Evolutionary conservation across 2,888 invertebrate genomes (phyloP), one percentile per base, ranked within the genome.

Genomic region (Seira sanloemensis): DNA sequence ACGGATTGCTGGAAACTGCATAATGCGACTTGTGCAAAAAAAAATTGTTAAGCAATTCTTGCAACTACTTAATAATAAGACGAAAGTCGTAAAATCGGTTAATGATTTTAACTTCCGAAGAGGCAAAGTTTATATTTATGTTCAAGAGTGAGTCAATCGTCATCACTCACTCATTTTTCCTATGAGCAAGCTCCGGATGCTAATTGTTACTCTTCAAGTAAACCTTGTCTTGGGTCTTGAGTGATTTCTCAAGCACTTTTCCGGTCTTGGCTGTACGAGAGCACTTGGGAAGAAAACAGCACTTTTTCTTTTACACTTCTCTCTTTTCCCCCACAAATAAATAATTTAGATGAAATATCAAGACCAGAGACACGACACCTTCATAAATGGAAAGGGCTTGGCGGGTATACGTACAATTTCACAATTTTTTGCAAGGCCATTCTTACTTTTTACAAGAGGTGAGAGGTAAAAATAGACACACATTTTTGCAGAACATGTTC

Each of bases 301-400:
- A 50, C 58, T 25, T 73, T 54, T 24, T 62, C 19, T n/a, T n/a
- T 25, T 46, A 69, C 62, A 62, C 27, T 58, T 50, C 58, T 4
- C 27, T 26, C 65, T 21, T 24, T n/a, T n/a, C n/a, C 19, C 54
- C 58, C 24, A 58, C 7, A 78, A 78, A 78, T 69, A 78, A 78
- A 78, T 78, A 72, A 66, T 66, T 62, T 67, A 46, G 78, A 71
- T 78, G 78, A 78, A 65, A 78, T 66, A 78, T 78, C 25, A 24
- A 54, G 46, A 72, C 78, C 78, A 78, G 78, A 78, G 18, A 46
- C 24, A 78, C 23, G 58, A 58, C n/a, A n/a, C 58, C 9, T 58
- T 58, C n/a, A 58, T 37, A 58, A 58, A 58, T 58, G 58, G 58
- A 58, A 12, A 16, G 12, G 12, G 37, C 37, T 37, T 4, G 4